Percentiles rank a stretch among this genome's conserved stretches.
phyloP scores from a whole-genome alignment of 2,113 vertebrate genomes.

The Notarius lentiginosus region DNA sequence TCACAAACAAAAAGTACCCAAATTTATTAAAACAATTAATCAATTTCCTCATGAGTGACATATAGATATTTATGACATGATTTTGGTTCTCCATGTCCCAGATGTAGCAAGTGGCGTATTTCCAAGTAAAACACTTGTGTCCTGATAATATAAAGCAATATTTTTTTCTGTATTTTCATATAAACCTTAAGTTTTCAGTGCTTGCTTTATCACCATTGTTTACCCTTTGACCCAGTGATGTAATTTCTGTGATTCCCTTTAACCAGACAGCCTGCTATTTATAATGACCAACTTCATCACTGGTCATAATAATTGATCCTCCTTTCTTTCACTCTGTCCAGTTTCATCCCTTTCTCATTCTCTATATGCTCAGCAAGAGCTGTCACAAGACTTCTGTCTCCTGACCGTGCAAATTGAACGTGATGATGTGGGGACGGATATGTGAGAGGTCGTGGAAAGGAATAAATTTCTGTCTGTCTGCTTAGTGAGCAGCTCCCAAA shows the following conservation, averaged over 20 bases:
- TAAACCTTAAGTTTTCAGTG: background rate
- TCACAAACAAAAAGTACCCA: too few species aligned
- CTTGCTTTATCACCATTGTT: background rate
- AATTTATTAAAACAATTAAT: too few species aligned
- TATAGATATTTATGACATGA: too few species aligned
- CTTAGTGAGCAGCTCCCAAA: background rate
- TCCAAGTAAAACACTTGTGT: too few species aligned
- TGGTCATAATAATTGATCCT: background rate
- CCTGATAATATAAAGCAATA: background rate
- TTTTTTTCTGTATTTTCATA: background rate
- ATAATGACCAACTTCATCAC: background rate
- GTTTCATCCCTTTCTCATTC: background rate
- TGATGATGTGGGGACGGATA: conserved; percentile 40
- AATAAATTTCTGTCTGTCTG: background rate
- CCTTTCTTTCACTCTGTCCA: background rate
- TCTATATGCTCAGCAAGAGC: conserved; percentile 10
- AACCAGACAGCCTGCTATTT: background rate
- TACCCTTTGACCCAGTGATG: conserved; percentile 19
- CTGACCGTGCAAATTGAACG: background rate
- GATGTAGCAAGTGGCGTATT: too few species aligned
- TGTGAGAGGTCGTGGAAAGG: conserved; percentile 37
- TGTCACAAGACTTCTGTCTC: conserved; percentile 30
- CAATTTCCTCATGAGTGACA: too few species aligned
- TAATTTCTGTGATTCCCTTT: background rate
- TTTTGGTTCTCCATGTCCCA: too few species aligned